Evolutionary conservation across 2,113 vertebrate species (phyloP).

Genomic region (Xenopus borealis): DNA sequence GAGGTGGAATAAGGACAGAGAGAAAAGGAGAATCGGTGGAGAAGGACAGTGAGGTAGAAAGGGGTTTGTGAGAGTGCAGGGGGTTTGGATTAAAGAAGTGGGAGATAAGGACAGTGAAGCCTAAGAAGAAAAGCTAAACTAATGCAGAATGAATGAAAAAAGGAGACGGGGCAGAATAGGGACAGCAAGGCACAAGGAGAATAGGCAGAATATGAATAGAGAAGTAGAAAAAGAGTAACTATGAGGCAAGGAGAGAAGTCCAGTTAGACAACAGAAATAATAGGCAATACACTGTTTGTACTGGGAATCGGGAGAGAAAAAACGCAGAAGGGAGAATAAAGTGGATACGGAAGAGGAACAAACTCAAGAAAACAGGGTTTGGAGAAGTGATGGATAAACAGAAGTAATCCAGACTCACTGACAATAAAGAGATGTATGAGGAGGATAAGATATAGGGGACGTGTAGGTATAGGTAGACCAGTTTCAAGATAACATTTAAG

Average conservation of each 20-base stretch:
- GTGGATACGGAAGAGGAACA: neutral
- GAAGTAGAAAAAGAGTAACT: neutral
- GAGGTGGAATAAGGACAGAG: neutral
- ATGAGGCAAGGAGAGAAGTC: neutral
- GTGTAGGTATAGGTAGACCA: no score
- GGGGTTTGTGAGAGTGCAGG: no score
- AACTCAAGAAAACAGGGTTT: neutral
- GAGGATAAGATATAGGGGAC: no score
- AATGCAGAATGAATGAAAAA: neutral
- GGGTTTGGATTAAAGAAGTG: no score
- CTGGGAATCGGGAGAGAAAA: neutral
- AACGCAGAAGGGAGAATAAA: neutral
- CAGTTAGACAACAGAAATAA: neutral
- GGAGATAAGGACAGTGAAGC: neutral
- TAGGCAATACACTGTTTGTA: neutral
- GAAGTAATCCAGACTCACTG: no score
- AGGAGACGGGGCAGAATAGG: neutral
- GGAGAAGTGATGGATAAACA: neutral
- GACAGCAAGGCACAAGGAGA: neutral
- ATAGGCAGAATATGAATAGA: neutral
- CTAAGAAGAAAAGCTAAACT: no score
- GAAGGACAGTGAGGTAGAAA: neutral
- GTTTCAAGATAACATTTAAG: no score
- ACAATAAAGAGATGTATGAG: no score
- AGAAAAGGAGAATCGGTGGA: neutral